Conservation (phyloP, 2,888 invertebrate species). For the Ophioninae sp. region DNA sequence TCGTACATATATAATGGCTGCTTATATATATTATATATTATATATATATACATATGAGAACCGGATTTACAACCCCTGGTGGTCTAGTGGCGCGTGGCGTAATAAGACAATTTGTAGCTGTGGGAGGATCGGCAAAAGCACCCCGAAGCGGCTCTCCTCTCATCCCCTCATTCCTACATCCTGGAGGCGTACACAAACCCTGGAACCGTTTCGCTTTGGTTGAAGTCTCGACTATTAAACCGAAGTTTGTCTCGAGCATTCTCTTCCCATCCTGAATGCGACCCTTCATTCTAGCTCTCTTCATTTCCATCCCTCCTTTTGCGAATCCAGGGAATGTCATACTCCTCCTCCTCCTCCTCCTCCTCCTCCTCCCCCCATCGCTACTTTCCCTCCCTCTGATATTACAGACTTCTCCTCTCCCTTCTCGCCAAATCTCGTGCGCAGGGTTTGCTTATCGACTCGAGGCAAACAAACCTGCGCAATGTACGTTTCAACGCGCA, state of each 20-base stretch:
- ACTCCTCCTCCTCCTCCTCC: conserved; percentile 32
- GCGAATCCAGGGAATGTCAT: conserved; percentile 44
- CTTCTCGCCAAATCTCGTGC: conserved; percentile 5
- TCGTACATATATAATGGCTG: conserved; percentile 4
- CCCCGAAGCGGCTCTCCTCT: conserved; percentile 48
- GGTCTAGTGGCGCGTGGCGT: conserved; percentile 48
- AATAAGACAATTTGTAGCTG: conserved; percentile 67
- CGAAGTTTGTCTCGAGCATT: conserved; percentile 61
- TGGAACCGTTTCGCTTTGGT: conserved; percentile 57
- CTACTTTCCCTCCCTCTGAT: too few relatives aligned
- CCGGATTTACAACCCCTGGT: conserved; percentile 55
- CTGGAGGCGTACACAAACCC: conserved; percentile 52
- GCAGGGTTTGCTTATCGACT: conserved; percentile 14
- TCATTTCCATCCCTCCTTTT: conserved; percentile 22
- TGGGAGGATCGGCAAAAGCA: conserved; percentile 56
- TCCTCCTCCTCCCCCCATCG: conserved; percentile 3
- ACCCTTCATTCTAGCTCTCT: conserved; percentile 27
- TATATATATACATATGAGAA: neutral
- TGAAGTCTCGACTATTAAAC: conserved; percentile 64
- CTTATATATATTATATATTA: conserved; percentile 7
- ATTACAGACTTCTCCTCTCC: conserved; percentile 37
- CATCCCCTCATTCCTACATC: conserved; percentile 33
- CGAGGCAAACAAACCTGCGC: conserved; percentile 32
- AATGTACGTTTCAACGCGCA: neutral
- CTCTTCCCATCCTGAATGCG: conserved; percentile 24